Base-by-base conservation (phyloP, 2,113 vertebrate species). In the Acinonyx jubatus region DNA sequence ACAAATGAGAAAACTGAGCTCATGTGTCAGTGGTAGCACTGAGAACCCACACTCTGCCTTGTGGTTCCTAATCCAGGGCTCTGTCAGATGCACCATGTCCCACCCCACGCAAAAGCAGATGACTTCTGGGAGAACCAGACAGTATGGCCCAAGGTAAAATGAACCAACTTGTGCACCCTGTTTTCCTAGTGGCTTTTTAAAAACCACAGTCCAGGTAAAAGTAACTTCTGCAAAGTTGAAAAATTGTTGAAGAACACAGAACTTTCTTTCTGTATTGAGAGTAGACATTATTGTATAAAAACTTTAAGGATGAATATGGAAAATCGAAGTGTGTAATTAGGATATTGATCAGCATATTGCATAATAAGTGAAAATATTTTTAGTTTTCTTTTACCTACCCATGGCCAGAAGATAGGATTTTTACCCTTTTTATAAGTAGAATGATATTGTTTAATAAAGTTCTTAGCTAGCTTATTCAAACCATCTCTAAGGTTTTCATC, bases 401-500 rank as follows among this genome's bases (percentile, higher is more conserved):
- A 45, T 41, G 84, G 38, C 79, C 11, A 73, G 9, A 10, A 41
- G 25, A 16, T 63, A 69, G 29, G 19, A 7, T 15, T 80, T 89
- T 68, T 66, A 74, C 4, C 16, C 29, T 29, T 86, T 57, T 78
- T 36, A 21, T 31, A 31, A 89, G 4, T 63, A 48, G 29, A 23
- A 48, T 80, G 45, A 48, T 66, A 73, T 38, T 61, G 14, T 87
- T 69, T 80, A 76, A 78, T 90, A 36, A 55, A 63, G 1, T 38
- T 78, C 41, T 69, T 80, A n/a, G 12, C 27, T 79, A 10, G 3
- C 38, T 90, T 81, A 31, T 33, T 95, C 45, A 68, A 85, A 65
- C 57, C 78, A 12, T 36, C 25, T 25, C 33, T 13, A 78, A 80
- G 21, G 4, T 69, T 94, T 76, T 82, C 61, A 89, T 94, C 91